These are phyloP conservation scores for Aethes cnicana DNA, from an alignment of 2,888 invertebrate species.

Conservation along the genomic window DNA sequence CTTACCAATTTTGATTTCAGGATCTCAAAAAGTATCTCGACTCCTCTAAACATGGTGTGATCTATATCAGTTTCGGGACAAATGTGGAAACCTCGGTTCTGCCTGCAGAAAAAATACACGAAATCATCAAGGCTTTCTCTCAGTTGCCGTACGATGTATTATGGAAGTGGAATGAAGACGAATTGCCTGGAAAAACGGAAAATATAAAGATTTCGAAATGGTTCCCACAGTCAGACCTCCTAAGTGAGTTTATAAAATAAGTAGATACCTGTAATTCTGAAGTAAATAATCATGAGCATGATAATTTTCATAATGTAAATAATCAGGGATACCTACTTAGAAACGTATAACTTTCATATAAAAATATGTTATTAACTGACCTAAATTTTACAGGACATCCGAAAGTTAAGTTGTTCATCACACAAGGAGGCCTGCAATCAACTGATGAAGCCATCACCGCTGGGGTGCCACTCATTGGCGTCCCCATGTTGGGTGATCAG, in stretches of 20 bases:
- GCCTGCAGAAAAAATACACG: conserved; percentile 37
- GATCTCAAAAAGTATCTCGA: conserved; percentile 56
- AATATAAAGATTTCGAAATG: conserved; percentile 54
- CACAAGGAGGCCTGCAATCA: conserved; percentile 5
- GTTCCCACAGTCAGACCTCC: conserved; percentile 53
- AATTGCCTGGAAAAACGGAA: conserved; percentile 36
- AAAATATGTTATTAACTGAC: too few species aligned
- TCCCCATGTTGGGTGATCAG: neutral
- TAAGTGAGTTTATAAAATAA: conserved; percentile 40
- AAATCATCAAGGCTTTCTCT: conserved; percentile 46
- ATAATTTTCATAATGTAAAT: too few species aligned
- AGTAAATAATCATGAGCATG: too few species aligned
- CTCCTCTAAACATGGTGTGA: conserved; percentile 52
- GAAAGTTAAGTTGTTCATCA: conserved; percentile 1
- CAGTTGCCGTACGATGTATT: conserved; percentile 55
- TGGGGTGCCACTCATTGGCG: conserved; percentile 2
- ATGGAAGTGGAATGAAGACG: conserved; percentile 55
- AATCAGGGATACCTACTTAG: too few species aligned
- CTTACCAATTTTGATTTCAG: conserved; percentile 36
- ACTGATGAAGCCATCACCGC: conserved; percentile 6
- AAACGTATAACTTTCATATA: too few species aligned
- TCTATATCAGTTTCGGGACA: conserved; percentile 28
- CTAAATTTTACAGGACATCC: conserved; percentile 5
- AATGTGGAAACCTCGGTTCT: conserved; percentile 46
- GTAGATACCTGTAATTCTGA: conserved; percentile 36